Evolutionary conservation across 2,113 vertebrate genomes (phyloP).

Genomic region (Cygnus atratus): DNA sequence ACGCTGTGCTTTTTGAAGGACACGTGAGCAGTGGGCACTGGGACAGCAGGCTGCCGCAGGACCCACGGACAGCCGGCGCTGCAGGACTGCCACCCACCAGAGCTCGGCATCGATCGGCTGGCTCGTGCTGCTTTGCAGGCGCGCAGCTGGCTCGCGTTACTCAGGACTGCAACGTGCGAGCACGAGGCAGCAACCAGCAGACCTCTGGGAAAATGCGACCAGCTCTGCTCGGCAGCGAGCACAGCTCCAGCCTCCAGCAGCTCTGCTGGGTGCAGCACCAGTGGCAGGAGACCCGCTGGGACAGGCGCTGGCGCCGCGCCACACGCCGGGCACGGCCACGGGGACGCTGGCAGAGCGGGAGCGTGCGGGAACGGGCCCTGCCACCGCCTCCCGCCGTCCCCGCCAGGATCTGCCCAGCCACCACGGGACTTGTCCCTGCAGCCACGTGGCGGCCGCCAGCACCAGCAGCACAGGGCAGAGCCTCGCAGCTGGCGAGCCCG

Average conservation of each 20-base stretch:
- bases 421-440: not conserved
- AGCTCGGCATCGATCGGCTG: fast-evolving
- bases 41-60: not conserved
- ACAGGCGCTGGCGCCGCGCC: not conserved
- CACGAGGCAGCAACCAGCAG: not conserved
- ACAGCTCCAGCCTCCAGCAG: not conserved
- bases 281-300: not conserved
- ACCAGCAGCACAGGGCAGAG: not conserved
- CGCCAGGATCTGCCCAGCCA: not conserved
- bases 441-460: not conserved
- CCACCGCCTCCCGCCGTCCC: not conserved
- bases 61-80: not conserved
- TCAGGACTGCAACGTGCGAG: not conserved
- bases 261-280: not conserved
- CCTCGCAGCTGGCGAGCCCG: not conserved
- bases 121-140: not conserved
- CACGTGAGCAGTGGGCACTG: not conserved
- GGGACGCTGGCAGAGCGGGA: not conserved
- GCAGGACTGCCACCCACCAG: fast-evolving
- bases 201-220: not conserved
- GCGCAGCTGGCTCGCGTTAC: not conserved
- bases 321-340: not conserved
- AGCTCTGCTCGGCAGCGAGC: not conserved
- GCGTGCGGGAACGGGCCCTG: not conserved
- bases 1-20: fast-evolving